Evolutionary conservation across 2,888 invertebrate genomes (phyloP), one percentile per base, ranked within the genome.

Genomic region (Stegophylla sp.): DNA sequence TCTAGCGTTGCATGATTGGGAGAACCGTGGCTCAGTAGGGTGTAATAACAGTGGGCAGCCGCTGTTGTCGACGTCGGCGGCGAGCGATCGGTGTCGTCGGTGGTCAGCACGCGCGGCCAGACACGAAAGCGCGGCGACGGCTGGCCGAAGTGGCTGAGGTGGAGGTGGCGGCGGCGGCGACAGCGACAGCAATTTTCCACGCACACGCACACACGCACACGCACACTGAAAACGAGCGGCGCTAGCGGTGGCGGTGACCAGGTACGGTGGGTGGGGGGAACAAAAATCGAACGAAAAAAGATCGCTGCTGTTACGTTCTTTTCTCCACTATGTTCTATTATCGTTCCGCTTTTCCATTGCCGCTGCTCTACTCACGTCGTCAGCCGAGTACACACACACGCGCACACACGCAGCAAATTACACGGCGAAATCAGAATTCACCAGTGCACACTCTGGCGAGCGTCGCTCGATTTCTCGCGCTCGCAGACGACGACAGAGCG

Each of bases 401-500:
- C 63, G 13, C 10, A 23, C 63, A 20, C 73, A 34, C 28, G 23
- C 63, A 61, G 4, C 61, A 15, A n/a, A 15, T 61, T 34, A 28
- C 61, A 20, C 53, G 53, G 53, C 53, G n/a, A 15, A 9, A 15
- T 9, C 45, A 12, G 45, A 5, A 34, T 7, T 5, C 56, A 1
- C 56, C 5, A 1, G n/a, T 20, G 13, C 53, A n/a, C 5, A 5
- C 53, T 7, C 53, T n/a, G n/a, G 20, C 56, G 23, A 3, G 10
- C 53, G 53, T 10, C 1, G 51, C 15, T 3, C 43, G 20, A 41
- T 20, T 7, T 4, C 17, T 17, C 34, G 66, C 48, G n/a, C 53
- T 9, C 53, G 34, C 61, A 7, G 34, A 0, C 64, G 64, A 51
- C 75, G 75, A 51, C 23, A 75, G 75, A 75, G 75, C 41, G 75